Evolutionary conservation across 2,113 vertebrate species (phyloP).

Genomic region (Salvelinus namaycush): DNA sequence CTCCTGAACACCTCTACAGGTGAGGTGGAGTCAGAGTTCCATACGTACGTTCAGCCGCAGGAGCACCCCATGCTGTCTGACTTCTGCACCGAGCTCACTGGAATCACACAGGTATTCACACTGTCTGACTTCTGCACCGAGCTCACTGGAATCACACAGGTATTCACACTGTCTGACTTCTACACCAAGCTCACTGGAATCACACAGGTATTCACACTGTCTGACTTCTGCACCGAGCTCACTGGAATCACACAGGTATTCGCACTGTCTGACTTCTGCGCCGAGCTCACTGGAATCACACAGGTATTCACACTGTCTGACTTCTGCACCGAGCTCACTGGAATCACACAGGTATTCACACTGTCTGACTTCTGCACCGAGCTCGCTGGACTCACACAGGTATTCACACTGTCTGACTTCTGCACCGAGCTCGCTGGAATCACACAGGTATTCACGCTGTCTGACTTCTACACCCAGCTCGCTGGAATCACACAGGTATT

Average conservation of each 20-base stretch:
- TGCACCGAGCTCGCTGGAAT: too few relatives aligned
- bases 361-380: conserved; percentile 89
- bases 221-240: conserved; percentile 83
- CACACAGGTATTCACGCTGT: not conserved
- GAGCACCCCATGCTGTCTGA: conserved; percentile 86
- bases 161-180: conserved; percentile 82
- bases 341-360: not conserved
- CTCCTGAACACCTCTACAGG: conserved; percentile 84
- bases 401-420: too few relatives aligned
- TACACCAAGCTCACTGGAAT: conserved; percentile 70
- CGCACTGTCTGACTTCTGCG: conserved; percentile 86
- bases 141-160: conserved; percentile 70
- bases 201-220: conserved; percentile 80
- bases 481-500: conserved; percentile 91
- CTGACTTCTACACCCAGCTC: conserved; percentile 44
- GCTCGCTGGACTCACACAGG: too few relatives aligned
- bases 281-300: conserved; percentile 38
- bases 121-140: conserved; percentile 88
- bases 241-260: conserved; percentile 69
- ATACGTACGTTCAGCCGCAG: conserved; percentile 88
- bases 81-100: conserved; percentile 80
- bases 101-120: not conserved
- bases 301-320: not conserved
- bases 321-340: too few relatives aligned
- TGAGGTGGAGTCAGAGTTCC: conserved; percentile 87